Conservation (phyloP, 2,797 vertebrate genomes). For the Clamator glandarius region DNA sequence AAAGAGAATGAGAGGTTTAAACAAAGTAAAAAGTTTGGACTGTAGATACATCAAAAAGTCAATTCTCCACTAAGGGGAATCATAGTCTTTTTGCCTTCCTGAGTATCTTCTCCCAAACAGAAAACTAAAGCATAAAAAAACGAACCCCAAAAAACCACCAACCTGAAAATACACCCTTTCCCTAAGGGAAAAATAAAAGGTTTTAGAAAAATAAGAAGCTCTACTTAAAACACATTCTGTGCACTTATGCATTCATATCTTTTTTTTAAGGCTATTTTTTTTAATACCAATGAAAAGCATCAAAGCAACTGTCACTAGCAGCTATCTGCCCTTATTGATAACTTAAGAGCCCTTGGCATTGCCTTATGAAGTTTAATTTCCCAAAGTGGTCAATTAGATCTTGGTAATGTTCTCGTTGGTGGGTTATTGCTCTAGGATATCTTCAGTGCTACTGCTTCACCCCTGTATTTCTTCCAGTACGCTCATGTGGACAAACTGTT, state of each 20-base stretch:
- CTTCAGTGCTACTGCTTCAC: slow-evolving; percentile 15
- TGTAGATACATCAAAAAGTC: neutral
- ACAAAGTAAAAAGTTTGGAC: neutral
- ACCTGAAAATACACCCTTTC: neutral
- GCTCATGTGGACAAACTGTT: neutral
- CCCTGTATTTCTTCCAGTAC: neutral
- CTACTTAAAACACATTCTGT: neutral
- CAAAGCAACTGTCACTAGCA: slow-evolving; percentile 53
- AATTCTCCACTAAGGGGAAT: neutral
- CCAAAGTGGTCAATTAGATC: slow-evolving; percentile 69
- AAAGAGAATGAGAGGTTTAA: neutral
- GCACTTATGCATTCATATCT: neutral
- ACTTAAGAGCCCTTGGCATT: slow-evolving; percentile 36
- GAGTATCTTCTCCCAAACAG: neutral
- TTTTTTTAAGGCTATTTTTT: neutral
- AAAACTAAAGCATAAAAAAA: neutral
- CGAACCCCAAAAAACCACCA: neutral
- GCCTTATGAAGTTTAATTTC: slow-evolving; percentile 70
- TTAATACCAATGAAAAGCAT: slow-evolving; percentile 50
- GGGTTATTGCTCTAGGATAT: slow-evolving; percentile 48
- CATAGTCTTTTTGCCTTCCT: neutral
- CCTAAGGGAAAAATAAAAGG: neutral
- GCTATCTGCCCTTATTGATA: slow-evolving; percentile 55
- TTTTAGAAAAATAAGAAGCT: neutral
- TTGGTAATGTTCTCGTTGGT: slow-evolving; percentile 8